Base-by-base conservation (phyloP, 2,888 invertebrate genomes). In the Perdita meconis region DNA sequence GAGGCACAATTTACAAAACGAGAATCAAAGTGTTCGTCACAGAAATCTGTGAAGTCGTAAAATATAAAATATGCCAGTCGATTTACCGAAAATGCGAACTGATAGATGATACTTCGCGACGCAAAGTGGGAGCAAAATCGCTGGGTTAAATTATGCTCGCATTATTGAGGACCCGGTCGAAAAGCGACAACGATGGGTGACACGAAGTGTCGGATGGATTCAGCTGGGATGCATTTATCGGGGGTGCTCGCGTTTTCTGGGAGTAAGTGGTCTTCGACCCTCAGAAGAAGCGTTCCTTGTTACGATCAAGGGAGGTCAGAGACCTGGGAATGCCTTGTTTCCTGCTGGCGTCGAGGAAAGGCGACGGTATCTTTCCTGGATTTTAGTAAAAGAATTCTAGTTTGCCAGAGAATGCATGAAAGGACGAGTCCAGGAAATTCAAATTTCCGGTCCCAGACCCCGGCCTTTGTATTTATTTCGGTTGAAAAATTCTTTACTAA, bases 221-320 rank as follows among this genome's bases (percentile, higher is more conserved):
- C 64, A 24, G 22, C 24, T 36, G 12, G 42, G 74, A 69, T 69
- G 82, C 71, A 72, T 72, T 85, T 67, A 75, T 78, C 80, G 57
- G 47, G 57, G 30, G 13, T 53, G 53, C 47, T 51, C 50, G 51
- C 59, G 69, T 50, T 57, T 63, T 60, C 70, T 26, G 34, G 55
- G 63, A 38, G 55, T 38, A 16, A 66, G 61, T 42, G 61, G 22
- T 19, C 50, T 51, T 47, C 22, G 34, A 36, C 44, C 61, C 44
- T 34, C 47, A n/a, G 34, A 42, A 61, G 51, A 63, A 61, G 30
- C 53, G 40, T 0, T 26, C 61, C 56, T 67, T 60, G 60, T 81
- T 80, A 77, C 60, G 56, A 70, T 72, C 47, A 36, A 26, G 64
- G 61, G 47, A 65, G 68, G 53, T 64, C 64, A 57, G 34, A 51